These are phyloP conservation scores for Archocentrus centrarchus DNA, from an alignment of 2,113 vertebrate species.

Conservation along the genomic window DNA sequence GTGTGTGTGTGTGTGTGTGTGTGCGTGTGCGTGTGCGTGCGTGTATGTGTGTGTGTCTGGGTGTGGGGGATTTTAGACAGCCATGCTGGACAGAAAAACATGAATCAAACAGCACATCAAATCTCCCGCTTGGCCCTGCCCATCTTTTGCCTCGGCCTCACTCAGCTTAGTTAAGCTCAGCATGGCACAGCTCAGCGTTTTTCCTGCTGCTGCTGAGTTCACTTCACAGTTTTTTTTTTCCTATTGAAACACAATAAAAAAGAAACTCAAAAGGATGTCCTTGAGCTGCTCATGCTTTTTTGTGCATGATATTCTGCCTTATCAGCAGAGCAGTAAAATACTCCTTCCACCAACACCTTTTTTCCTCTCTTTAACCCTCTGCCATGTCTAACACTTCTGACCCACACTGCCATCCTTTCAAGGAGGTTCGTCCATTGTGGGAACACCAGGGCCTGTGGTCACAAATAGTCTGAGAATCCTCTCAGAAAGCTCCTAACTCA, in stretches of 20 bases:
- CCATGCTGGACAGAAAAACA: constrained; percentile 46
- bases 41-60: background rate
- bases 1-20: constrained; percentile 3
- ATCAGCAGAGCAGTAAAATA: constrained; percentile 64
- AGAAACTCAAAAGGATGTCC: constrained; percentile 69
- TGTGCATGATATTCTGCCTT: constrained; percentile 54
- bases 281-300: constrained; percentile 72
- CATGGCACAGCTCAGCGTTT: constrained; percentile 64
- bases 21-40: constrained; percentile 5
- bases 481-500: background rate
- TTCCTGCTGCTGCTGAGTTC: constrained; percentile 62
- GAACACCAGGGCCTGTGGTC: constrained; percentile 8
- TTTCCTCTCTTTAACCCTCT: constrained; percentile 13
- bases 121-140: constrained; percentile 43
- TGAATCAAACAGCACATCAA: constrained; percentile 71
- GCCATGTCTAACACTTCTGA: constrained; percentile 2
- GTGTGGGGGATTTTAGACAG: constrained; percentile 3
- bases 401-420: constrained; percentile 1
- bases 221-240: constrained; percentile 56
- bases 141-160: constrained; percentile 33
- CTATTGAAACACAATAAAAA: constrained; percentile 52
- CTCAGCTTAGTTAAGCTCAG: constrained; percentile 62
- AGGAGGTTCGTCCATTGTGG: constrained; percentile 28
- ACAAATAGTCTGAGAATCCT: background rate
- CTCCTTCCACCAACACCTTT: background rate